Percentiles rank a stretch among this genome's conserved stretches.
phyloP scores from a whole-genome alignment of 2,797 vertebrate species.

The Cossypha niveicapilla region DNA sequence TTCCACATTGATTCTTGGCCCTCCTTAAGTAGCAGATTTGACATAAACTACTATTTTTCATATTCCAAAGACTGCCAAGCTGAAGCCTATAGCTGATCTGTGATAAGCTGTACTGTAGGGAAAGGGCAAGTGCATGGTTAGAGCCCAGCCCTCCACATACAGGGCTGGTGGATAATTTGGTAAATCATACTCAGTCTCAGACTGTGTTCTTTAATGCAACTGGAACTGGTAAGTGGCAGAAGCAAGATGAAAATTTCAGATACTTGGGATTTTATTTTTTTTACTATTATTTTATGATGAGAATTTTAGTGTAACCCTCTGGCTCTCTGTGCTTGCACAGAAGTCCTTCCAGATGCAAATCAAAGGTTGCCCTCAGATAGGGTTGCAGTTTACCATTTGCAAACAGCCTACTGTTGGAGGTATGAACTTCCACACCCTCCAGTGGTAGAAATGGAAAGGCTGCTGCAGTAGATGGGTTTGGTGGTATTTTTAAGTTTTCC shows the following conservation, averaged over 20 bases:
- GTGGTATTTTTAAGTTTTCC: neutral
- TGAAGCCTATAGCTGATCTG: neutral
- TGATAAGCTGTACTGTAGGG: neutral
- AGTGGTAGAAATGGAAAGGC: neutral
- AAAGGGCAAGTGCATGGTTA: accelerated
- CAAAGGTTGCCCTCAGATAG: neutral
- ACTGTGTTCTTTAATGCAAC: neutral
- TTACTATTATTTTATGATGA: neutral
- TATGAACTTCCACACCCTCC: neutral
- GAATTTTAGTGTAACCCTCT: neutral
- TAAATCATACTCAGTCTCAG: neutral
- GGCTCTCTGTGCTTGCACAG: neutral
- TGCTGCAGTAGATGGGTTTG: neutral
- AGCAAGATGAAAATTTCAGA: neutral
- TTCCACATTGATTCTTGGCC: neutral
- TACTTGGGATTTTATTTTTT: neutral
- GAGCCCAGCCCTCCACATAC: neutral
- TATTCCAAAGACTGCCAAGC: neutral
- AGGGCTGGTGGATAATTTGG: neutral
- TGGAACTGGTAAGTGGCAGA: neutral
- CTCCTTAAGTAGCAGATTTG: neutral
- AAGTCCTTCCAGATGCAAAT: neutral
- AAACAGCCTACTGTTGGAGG: neutral
- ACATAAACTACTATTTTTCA: neutral
- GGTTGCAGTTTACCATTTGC: neutral